These are phyloP conservation scores for Halesus radiatus DNA, from an alignment of 1,140 invertebrate species.

Conservation along the genomic window DNA sequence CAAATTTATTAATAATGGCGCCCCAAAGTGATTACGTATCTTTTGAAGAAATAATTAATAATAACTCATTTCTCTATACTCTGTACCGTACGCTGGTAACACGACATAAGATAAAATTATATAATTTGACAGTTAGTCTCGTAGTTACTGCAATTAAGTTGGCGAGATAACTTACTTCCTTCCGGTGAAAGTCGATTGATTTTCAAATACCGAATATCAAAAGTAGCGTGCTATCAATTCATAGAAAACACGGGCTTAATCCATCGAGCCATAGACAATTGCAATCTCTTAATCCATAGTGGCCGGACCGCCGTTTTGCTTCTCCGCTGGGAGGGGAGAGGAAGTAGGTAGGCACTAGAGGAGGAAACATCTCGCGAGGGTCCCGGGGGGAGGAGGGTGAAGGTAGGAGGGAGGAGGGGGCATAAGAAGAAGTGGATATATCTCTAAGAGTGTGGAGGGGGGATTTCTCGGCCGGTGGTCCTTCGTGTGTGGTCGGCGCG, in stretches of 20 bases:
- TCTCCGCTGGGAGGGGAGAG: not conserved
- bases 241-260: slow-evolving; percentile 21
- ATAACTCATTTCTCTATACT: not conserved
- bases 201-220: slow-evolving; percentile 10
- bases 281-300: slow-evolving; percentile 29
- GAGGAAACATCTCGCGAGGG: slow-evolving; percentile 21
- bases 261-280: slow-evolving; percentile 17
- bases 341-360: not conserved
- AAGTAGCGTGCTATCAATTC: not conserved
- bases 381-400: slow-evolving; percentile 8
- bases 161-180: not conserved
- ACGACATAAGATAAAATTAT: no score
- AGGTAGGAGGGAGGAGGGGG: slow-evolving; percentile 11
- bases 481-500: slow-evolving; percentile 51
- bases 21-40: no score
- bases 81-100: no score
- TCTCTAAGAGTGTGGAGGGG: slow-evolving; percentile 28
- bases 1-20: no score
- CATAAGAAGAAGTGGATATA: slow-evolving; percentile 37
- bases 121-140: no score
- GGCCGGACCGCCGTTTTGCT: not conserved
- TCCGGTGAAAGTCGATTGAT: not conserved
- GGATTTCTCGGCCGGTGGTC: slow-evolving; percentile 51
- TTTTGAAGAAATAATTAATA: no score
- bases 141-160: no score